phyloP scores from a whole-genome alignment of 1,140 invertebrate genomes.

The Meloidogyne exigua region DNA sequence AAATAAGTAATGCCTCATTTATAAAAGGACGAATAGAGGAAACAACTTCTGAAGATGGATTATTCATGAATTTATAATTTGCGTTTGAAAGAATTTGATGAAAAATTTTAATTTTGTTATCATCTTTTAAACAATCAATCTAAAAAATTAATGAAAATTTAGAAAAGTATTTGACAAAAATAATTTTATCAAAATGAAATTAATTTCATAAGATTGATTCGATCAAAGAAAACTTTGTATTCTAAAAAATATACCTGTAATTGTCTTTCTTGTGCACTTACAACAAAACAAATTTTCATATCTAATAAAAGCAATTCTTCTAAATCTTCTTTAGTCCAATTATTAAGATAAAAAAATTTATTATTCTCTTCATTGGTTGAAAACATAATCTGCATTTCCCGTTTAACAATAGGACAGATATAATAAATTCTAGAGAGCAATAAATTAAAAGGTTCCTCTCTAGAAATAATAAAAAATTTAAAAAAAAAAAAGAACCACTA shows the following conservation, averaged over 20 bases:
- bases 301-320: constrained; percentile 49
- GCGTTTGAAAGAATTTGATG: not conserved
- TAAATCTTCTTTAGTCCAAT: constrained; percentile 24
- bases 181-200: too few relatives aligned
- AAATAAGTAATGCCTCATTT: constrained; percentile 47
- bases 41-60: not conserved
- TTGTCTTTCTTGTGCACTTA: constrained; percentile 31
- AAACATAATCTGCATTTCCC: not conserved
- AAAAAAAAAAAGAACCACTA: not conserved
- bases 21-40: constrained; percentile 13
- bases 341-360: constrained; percentile 28
- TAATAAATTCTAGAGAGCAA: constrained; percentile 6
- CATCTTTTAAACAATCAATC: not conserved
- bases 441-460: not conserved
- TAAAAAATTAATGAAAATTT: not conserved
- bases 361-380: not conserved
- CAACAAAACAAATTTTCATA: constrained; percentile 44
- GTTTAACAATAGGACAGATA: not conserved
- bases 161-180: too few relatives aligned
- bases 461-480: not conserved
- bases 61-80: not conserved
- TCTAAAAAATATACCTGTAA: constrained; percentile 26
- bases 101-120: not conserved
- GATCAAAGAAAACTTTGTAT: not conserved
- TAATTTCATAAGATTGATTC: not conserved